Evolutionary conservation across 2,888 invertebrate genomes (phyloP), one percentile per base, ranked within the genome.

Genomic region (Clepsis dumicolana): DNA sequence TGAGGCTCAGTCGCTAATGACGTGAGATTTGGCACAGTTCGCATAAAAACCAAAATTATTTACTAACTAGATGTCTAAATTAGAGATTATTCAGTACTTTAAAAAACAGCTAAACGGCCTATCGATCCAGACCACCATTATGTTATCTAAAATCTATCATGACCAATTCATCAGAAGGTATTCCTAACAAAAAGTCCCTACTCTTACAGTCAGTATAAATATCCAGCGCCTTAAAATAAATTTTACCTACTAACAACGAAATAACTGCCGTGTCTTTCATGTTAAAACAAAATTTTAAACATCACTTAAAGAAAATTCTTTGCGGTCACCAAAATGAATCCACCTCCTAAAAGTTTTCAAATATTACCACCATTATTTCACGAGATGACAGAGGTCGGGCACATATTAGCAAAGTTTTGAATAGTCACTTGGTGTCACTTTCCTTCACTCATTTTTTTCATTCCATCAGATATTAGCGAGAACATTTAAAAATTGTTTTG

Each of bases 281-380:
- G n/a, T 21, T 12, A 12, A 14, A 54, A 3, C 27, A 57, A 48
- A 14, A 29, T 48, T 16, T 32, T 48, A 27, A 56, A 62, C 18
- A 65, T 48, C 53, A 59, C 59, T 59, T 44, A 32, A 59, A 64
- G 7, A 81, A 87, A 88, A 91, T 89, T 90, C 90, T 90, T 90
- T 87, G 85, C 81, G 84, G 84, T 85, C 84, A 85, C 83, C 85
- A 84, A 87, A n/a, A 87, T 83, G 84, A 85, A 84, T 82, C 82
- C 81, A 86, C 87, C 87, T 86, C 84, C 80, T 29, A 66, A 84
- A 93, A 93, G 83, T 93, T 93, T 91, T 89, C 92, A 90, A 93
- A 93, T 93, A 93, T 92, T 91, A 91, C 88, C 87, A 86, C 88
- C 93, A 93, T 93, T 93, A 93, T 92, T 92, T 92, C 85, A 89